Base-by-base conservation (phyloP, 2,888 invertebrate genomes). In the Polydrusus tereticollis region DNA sequence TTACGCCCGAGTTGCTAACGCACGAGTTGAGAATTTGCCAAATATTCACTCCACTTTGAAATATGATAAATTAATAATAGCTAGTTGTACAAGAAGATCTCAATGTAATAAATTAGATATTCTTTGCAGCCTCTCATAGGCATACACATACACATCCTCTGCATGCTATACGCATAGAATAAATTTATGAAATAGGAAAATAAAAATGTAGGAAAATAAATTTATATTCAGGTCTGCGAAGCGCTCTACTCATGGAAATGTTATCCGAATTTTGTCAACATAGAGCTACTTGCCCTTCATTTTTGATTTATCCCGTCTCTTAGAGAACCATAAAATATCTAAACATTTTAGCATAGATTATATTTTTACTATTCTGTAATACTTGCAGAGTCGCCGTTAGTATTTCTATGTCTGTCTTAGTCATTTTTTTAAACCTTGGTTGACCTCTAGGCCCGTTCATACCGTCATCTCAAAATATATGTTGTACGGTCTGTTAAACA, bases 191-290 rank as follows among this genome's bases (percentile, higher is more conserved):
- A 47, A 47, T 21, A 20, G 21, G 6, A 21, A 47, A 47, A 47
- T 47, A 47, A 47, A 47, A 23, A 47, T 47, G 47, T 16, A 23
- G n/a, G 10, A 5, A n/a, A 47, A 23, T 47, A 47, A n/a, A 21
- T 47, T 47, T 47, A 47, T 47, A 47, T 47, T 47, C 47, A 21
- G 20, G 23, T 47, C 23, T 23, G 47, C 23, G 23, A 47, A n/a
- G 12, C 10, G 21, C 23, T 23, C 47, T 20, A 8, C 23, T 21
- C 21, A 23, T 47, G 23, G 10, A 21, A 23, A 47, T 10, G 20
- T 47, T 47, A 23, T 47, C 23, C 12, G 23, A 47, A 23, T 21
- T 21, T 47, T 47, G 18, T 45, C 41, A 41, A 41, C 41, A n/a
- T 16, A 41, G 16, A 41, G 14, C 41, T 16, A 41, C 16, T 7